A percentile compares a stretch with the other conserved stretches of the same genome.
Evolutionary conservation across 2,888 invertebrate genomes (phyloP).

Genomic region (Sthenelais limicola): DNA sequence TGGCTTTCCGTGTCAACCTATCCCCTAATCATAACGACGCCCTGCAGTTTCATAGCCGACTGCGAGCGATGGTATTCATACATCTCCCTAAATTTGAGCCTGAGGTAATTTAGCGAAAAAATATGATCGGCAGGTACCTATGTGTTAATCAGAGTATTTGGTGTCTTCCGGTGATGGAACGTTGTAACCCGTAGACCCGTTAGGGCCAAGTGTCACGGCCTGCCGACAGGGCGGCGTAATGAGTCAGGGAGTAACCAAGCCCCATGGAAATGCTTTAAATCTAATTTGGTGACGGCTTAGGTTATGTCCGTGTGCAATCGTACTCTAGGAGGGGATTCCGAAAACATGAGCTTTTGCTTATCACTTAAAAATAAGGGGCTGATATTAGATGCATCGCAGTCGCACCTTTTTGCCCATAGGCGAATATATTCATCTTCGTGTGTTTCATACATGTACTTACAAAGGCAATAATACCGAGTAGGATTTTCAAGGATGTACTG

Average conservation of each 20-base stretch:
- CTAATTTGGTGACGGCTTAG: slow-evolving; percentile 25
- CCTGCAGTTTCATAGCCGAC: slow-evolving; percentile 6
- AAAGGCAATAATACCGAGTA: too few relatives aligned
- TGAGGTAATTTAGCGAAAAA: slow-evolving; percentile 29
- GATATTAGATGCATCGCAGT: too few relatives aligned
- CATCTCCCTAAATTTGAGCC: slow-evolving; percentile 10
- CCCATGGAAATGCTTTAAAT: slow-evolving; percentile 20
- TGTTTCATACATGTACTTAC: too few relatives aligned
- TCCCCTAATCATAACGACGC: slow-evolving; percentile 21
- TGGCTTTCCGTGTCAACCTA: too few relatives aligned
- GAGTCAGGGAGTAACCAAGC: slow-evolving; percentile 17
- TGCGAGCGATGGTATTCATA: slow-evolving; percentile 1
- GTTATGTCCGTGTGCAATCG: too few relatives aligned
- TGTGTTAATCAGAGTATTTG: slow-evolving; percentile 30
- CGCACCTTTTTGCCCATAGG: too few relatives aligned
- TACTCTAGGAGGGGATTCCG: not conserved
- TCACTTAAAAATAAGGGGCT: too few relatives aligned
- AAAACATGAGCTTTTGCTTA: too few relatives aligned
- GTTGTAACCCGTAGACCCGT: slow-evolving; percentile 20
- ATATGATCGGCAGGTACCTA: slow-evolving; percentile 18
- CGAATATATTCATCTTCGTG: too few relatives aligned
- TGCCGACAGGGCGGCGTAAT: not conserved
- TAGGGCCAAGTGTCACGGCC: slow-evolving; percentile 7
- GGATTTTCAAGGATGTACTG: too few relatives aligned
- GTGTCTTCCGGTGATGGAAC: not conserved